Base-by-base conservation (phyloP, 1,140 invertebrate genomes). In the Cyrtorhinus lividipennis region DNA sequence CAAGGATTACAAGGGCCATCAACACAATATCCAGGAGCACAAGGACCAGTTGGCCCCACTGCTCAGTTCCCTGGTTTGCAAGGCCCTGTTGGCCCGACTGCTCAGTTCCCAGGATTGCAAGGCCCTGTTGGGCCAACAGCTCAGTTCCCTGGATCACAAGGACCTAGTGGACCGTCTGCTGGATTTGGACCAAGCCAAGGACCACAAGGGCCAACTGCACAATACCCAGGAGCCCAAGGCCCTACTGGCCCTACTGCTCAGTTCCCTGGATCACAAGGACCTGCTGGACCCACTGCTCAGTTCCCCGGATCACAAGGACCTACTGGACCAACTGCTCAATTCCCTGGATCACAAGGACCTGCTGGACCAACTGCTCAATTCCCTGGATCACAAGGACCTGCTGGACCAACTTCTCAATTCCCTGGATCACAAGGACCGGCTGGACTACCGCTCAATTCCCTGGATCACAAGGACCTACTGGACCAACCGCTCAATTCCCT, bases 201-300 rank as follows among this genome's bases (percentile, higher is more conserved):
- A 27, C 67, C 67, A 1, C 63, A 66, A 60, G 65, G 67, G 12
- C 68, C 67, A 64, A 46, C 59, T 64, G 61, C 69, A 66, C 64
- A 66, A 63, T 64, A 62, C 24, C 66, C 60, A 2, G 56, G 44
- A 22, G 66, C 46, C 46, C 62, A 56, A 62, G 69, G 69, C 62
- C 62, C 62, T 22, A 61, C 63, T 45, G 69, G 69, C 62, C 62
- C 62, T 20, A 61, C 65, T 56, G 44, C 24, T 22, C 64, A 66
- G 20, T 62, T 27, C 38, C 24, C 24, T n/a, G 13, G 10, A 26
- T 59, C 58, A 2, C 58, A 59, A 24, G 66, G 67, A 53, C 69
- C 73, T 23, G 67, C 64, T 48, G 64, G 73, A 57, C 71, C 72
- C 48, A 68, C 66, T 46, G 66, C 67, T 38, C 69, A 67, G 24